Evolutionary conservation across 1,140 invertebrate genomes (phyloP).

Genomic region (Rhyacophila brunnea): DNA sequence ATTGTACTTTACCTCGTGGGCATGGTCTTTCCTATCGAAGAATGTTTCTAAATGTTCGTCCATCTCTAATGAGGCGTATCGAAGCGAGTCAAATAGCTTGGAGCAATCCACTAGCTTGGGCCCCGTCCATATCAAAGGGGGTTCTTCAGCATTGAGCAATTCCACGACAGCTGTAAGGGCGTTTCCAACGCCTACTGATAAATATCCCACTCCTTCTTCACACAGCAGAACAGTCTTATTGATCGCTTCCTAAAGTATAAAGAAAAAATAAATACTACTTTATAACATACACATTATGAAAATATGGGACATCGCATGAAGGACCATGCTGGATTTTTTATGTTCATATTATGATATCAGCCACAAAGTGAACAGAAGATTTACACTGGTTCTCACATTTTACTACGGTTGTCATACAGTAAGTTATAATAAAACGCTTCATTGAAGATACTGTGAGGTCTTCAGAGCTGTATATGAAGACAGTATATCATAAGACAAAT

Average conservation of each 20-base stretch:
- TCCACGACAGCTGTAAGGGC: conserved; percentile 42
- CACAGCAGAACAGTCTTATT: conserved; percentile 48
- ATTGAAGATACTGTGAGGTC: no score
- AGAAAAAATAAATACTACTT: no score
- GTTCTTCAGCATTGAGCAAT: conserved; percentile 56
- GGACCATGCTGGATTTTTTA: no score
- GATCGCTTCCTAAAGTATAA: conserved; percentile 43
- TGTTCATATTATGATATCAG: no score
- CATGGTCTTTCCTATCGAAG: conserved; percentile 87
- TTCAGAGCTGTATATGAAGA: no score
- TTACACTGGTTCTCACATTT: no score
- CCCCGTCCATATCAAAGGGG: conserved; percentile 74
- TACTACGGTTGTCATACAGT: no score
- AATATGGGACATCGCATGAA: no score
- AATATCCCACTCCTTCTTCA: conserved; percentile 38
- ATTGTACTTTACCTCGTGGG: conserved; percentile 69
- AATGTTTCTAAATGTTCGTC: conserved; percentile 95
- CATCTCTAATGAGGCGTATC: conserved; percentile 89
- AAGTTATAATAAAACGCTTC: no score
- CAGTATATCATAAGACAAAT: no score
- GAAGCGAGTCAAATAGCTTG: conserved; percentile 72
- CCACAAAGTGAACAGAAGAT: no score
- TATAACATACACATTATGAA: no score
- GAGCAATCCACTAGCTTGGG: conserved; percentile 61
- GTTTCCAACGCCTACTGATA: conserved; percentile 33